Percentiles rank a stretch among this genome's conserved stretches.
phyloP scores from a whole-genome alignment of 2,113 vertebrate species.

The Prionailurus bengalensis region DNA sequence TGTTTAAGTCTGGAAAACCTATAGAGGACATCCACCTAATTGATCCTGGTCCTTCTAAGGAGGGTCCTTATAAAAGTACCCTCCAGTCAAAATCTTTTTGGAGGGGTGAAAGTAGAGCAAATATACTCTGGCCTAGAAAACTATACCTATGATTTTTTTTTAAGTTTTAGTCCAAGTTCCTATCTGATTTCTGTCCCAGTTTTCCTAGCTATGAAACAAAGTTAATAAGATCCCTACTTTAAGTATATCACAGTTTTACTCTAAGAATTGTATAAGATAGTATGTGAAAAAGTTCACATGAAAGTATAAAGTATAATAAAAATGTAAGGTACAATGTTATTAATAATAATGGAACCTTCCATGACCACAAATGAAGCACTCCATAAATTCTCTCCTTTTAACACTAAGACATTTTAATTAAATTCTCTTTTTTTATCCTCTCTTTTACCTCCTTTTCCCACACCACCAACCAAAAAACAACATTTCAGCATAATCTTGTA shows the following conservation, averaged over 20 bases:
- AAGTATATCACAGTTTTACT: neutral
- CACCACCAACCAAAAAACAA: neutral
- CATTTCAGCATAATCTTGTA: slow-evolving; percentile 72
- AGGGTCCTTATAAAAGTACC: neutral
- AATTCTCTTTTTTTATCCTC: slow-evolving; percentile 63
- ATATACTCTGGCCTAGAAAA: slow-evolving; percentile 38
- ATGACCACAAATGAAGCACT: slow-evolving; percentile 75
- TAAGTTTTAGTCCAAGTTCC: neutral
- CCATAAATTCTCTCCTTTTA: slow-evolving; percentile 73
- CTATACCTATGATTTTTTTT: neutral
- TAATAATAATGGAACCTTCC: slow-evolving; percentile 60
- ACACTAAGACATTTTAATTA: slow-evolving; percentile 79
- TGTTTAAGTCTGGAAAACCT: slow-evolving; percentile 62
- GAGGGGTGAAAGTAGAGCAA: neutral
- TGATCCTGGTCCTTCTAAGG: neutral
- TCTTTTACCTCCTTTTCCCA: neutral
- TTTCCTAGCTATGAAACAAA: slow-evolving; percentile 51
- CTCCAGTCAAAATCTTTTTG: neutral
- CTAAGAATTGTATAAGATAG: neutral
- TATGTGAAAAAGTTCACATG: slow-evolving; percentile 33
- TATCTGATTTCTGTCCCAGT: slow-evolving; percentile 12
- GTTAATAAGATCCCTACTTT: neutral
- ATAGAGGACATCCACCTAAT: slow-evolving; percentile 6
- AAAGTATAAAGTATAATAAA: slow-evolving; percentile 47
- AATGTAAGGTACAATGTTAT: slow-evolving; percentile 24